A percentile compares a stretch with the other conserved stretches of the same genome.
phyloP scores from a whole-genome alignment of 2,797 vertebrate genomes.

The Spinus pinus region DNA sequence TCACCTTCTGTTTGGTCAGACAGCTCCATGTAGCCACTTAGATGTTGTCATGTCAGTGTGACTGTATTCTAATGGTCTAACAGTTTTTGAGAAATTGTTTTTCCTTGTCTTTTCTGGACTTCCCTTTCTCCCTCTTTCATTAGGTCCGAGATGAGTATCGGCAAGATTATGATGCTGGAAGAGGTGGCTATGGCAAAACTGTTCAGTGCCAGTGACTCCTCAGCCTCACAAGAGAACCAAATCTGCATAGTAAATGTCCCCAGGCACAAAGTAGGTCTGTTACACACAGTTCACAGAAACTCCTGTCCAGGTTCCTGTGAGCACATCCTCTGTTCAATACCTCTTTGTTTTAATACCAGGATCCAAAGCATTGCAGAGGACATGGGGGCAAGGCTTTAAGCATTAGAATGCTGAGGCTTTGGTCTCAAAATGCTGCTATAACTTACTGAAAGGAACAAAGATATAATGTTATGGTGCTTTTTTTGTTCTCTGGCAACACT shows the following conservation, averaged over 20 bases:
- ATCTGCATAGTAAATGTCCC: neutral
- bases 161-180: slow-evolving; percentile 67
- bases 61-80: neutral
- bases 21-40: neutral
- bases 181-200: slow-evolving; percentile 72
- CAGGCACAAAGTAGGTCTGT: neutral
- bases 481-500: neutral
- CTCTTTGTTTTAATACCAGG: neutral
- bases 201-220: slow-evolving; percentile 49
- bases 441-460: neutral
- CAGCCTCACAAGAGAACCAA: neutral
- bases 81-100: neutral
- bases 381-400: neutral
- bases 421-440: slow-evolving; percentile 1
- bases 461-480: neutral
- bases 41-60: neutral
- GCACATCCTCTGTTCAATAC: neutral
- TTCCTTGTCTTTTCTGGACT: neutral
- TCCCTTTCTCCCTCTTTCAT: neutral
- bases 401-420: neutral
- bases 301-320: neutral
- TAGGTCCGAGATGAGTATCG: slow-evolving; percentile 70
- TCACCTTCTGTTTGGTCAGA: neutral
- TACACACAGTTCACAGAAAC: neutral
- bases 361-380: neutral